Evolutionary conservation across 2,113 vertebrate species (phyloP).

Genomic region (Opisthocomus hoazin): DNA sequence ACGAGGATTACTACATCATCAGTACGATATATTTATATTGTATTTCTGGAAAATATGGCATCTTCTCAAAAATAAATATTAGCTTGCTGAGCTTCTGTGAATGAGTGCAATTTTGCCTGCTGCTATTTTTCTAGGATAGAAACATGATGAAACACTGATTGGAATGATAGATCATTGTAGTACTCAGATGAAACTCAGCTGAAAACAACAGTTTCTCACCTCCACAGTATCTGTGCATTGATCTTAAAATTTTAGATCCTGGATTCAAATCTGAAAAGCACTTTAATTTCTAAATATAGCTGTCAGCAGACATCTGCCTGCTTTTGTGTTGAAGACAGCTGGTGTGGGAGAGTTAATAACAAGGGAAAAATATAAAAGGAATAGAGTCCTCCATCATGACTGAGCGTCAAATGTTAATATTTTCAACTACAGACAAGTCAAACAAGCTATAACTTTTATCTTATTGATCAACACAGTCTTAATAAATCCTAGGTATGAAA

Average conservation of each 20-base stretch:
- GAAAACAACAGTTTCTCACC: constrained; percentile 14
- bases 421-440: background rate
- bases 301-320: constrained; percentile 13
- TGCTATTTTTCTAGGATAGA: background rate
- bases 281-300: constrained; percentile 28
- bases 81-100: background rate
- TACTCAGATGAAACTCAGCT: background rate
- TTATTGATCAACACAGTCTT: background rate
- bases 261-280: constrained; percentile 6
- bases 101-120: background rate
- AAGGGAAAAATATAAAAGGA: background rate
- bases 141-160: constrained; percentile 1
- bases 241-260: constrained; percentile 25
- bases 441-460: background rate
- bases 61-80: constrained; percentile 12
- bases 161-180: background rate
- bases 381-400: background rate
- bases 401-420: background rate
- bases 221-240: background rate
- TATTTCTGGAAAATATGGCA: background rate
- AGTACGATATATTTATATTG: background rate
- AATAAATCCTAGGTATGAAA: background rate
- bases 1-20: background rate
- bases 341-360: background rate
- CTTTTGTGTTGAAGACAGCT: background rate